Percentiles rank a stretch among this genome's conserved stretches.
phyloP scores from a whole-genome alignment of 2,797 vertebrate genomes.

The Antrozous pallidus region DNA sequence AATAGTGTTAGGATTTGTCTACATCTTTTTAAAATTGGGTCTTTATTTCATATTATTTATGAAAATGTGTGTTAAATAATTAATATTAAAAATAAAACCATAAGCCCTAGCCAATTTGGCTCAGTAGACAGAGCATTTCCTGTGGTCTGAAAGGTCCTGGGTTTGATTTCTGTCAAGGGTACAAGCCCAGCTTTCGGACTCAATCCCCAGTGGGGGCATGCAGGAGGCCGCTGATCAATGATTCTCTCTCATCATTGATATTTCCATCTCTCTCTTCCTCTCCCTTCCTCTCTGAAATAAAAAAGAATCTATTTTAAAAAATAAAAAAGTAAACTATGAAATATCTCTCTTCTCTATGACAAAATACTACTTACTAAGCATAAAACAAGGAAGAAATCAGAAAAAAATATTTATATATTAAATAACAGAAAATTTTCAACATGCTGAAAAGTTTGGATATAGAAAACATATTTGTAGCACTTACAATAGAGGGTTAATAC shows the following conservation, averaged over 20 bases:
- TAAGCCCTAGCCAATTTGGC: too few relatives aligned
- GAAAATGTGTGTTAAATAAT: background rate
- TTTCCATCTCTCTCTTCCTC: too few relatives aligned
- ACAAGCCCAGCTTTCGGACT: too few relatives aligned
- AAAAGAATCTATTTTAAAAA: too few relatives aligned
- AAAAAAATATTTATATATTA: background rate
- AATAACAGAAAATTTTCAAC: background rate
- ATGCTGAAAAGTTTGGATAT: background rate
- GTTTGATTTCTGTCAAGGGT: too few relatives aligned
- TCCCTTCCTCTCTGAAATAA: too few relatives aligned
- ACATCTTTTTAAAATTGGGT: background rate
- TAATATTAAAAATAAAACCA: background rate
- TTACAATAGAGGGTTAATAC: background rate
- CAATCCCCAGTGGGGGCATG: too few relatives aligned
- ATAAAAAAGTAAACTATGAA: background rate
- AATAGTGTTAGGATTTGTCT: background rate
- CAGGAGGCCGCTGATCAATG: too few relatives aligned
- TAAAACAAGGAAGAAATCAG: background rate
- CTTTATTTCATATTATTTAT: constrained; percentile 21
- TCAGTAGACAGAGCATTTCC: too few relatives aligned
- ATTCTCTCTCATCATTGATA: too few relatives aligned
- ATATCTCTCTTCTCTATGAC: background rate
- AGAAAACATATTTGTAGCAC: background rate
- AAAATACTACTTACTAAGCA: background rate
- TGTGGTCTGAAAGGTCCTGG: too few relatives aligned